Conservation (phyloP, 2,797 vertebrate genomes). For the Carduelis carduelis region DNA sequence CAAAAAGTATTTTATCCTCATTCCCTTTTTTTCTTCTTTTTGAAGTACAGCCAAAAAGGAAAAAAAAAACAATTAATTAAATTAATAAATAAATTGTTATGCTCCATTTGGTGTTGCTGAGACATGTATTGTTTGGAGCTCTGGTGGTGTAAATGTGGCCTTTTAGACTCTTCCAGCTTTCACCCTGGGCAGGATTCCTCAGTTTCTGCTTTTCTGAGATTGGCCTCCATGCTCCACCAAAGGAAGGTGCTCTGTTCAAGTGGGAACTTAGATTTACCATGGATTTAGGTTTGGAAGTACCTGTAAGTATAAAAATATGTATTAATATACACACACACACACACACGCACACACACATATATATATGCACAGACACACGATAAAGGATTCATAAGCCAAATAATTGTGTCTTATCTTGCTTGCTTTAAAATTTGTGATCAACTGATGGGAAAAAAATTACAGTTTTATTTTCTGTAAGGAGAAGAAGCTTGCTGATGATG, state of each 20-base stretch:
- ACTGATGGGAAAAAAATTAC: background rate
- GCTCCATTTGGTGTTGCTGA: background rate
- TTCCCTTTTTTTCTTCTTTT: background rate
- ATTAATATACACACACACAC: background rate
- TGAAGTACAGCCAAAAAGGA: background rate
- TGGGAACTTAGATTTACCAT: background rate
- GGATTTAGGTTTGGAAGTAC: background rate
- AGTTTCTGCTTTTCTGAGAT: background rate
- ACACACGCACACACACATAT: background rate
- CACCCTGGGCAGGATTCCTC: background rate
- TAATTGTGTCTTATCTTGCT: background rate
- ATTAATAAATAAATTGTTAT: background rate
- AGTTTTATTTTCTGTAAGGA: background rate
- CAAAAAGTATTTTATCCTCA: background rate
- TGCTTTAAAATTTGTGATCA: background rate
- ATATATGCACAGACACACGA: accelerated
- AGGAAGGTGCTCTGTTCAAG: background rate
- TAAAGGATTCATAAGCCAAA: background rate
- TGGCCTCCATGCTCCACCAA: accelerated
- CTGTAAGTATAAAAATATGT: background rate
- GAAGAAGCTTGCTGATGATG: background rate
- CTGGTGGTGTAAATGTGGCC: background rate
- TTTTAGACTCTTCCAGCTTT: background rate
- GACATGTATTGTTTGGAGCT: background rate
- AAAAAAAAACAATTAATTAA: background rate